These are phyloP conservation scores for Tachystola acroxantha DNA, from an alignment of 2,888 invertebrate species.

Conservation along the genomic window DNA sequence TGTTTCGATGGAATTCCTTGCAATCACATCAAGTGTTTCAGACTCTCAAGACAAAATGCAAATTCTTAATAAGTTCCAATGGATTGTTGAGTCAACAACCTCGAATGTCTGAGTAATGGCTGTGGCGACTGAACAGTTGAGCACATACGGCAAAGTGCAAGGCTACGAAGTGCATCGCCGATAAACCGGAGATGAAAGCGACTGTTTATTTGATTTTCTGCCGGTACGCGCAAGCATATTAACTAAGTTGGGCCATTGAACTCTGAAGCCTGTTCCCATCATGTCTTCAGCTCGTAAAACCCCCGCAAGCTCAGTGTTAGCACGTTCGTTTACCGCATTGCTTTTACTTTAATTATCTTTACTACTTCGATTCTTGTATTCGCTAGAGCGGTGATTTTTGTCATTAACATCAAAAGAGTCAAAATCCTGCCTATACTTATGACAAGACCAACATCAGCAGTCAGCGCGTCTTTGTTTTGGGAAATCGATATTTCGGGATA, in stretches of 20 bases:
- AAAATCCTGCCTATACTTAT: no score
- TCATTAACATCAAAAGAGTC: no score
- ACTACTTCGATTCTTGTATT: neutral
- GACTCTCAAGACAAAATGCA: no score
- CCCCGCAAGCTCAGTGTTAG: conserved; percentile 23
- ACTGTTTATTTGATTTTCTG: conserved; percentile 72
- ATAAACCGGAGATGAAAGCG: conserved; percentile 71
- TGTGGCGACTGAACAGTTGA: conserved; percentile 44
- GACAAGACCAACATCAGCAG: no score
- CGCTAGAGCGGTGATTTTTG: no score
- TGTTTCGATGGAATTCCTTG: no score
- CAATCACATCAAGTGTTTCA: neutral
- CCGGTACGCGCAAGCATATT: conserved; percentile 50
- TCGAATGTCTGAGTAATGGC: conserved; percentile 49
- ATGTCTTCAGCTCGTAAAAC: conserved; percentile 40
- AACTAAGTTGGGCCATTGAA: conserved; percentile 55
- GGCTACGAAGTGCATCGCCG: conserved; percentile 65
- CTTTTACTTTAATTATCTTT: conserved; percentile 2
- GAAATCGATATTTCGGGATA: no score
- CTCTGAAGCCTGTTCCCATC: conserved; percentile 30
- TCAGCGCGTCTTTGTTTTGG: no score
- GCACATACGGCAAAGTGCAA: conserved; percentile 58
- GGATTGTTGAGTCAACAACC: conserved; percentile 49
- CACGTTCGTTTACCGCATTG: conserved; percentile 12
- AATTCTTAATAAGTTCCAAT: conserved; percentile 39